These are phyloP conservation scores for Chrysolina haemoptera DNA, from an alignment of 2,888 invertebrate species.

Conservation along the genomic window DNA sequence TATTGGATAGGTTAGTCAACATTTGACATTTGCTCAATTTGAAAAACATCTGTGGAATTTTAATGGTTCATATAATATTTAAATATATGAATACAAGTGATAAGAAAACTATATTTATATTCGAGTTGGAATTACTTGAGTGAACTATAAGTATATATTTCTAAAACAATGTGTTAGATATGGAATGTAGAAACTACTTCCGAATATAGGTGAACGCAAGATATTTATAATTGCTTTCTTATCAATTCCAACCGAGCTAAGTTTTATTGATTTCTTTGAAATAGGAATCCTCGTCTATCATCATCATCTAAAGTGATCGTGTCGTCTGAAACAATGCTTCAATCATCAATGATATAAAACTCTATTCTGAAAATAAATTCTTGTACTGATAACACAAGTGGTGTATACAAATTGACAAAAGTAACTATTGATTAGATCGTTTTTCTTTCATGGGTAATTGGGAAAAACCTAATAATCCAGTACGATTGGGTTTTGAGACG, in stretches of 20 bases:
- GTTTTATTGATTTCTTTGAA: too few relatives aligned
- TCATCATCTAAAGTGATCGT: too few relatives aligned
- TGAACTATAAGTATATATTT: neutral
- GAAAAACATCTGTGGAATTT: neutral
- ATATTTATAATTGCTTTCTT: neutral
- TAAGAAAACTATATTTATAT: neutral
- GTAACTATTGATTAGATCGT: too few relatives aligned
- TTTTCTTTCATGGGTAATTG: too few relatives aligned
- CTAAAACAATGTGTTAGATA: neutral
- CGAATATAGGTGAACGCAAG: neutral
- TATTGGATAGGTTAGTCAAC: neutral
- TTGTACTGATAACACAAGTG: too few relatives aligned
- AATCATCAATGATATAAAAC: too few relatives aligned
- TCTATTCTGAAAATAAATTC: too few relatives aligned
- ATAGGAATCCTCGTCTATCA: too few relatives aligned
- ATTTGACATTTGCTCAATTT: constrained; percentile 4
- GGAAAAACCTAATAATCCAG: too few relatives aligned
- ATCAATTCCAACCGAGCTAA: neutral
- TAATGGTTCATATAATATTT: neutral
- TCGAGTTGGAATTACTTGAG: neutral
- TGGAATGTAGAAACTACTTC: neutral
- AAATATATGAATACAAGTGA: neutral
- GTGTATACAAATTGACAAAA: too few relatives aligned
- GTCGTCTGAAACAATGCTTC: too few relatives aligned
- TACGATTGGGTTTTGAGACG: too few relatives aligned